A percentile compares a stretch with the other conserved stretches of the same genome.
These are phyloP conservation scores for Melieria crassipennis DNA, from an alignment of 2,888 invertebrate genomes.

Conservation along the genomic window DNA sequence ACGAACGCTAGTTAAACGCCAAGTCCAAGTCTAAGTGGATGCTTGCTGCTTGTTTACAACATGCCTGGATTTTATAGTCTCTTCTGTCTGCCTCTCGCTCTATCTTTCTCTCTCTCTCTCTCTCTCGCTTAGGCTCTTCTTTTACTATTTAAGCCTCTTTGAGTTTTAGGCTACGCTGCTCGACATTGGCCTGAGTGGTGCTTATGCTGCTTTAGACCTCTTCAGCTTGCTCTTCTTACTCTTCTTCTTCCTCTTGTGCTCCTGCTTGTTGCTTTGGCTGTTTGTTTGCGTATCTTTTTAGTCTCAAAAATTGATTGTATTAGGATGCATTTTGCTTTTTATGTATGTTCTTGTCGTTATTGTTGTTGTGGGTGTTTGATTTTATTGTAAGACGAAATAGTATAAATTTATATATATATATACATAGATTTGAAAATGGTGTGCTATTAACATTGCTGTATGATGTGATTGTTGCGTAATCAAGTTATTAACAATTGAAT, in stretches of 20 bases:
- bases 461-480: background rate
- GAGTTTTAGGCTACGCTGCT: background rate
- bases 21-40: no score
- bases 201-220: background rate
- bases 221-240: no score
- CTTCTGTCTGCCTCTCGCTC: background rate
- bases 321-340: conserved; percentile 45
- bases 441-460: background rate
- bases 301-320: conserved; percentile 63
- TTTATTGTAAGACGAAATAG: no score
- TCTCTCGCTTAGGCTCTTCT: background rate
- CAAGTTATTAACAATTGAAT: background rate
- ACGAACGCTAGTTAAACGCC: no score
- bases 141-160: background rate
- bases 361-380: background rate
- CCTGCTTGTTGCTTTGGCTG: no score
- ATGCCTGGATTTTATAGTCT: no score
- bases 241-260: no score
- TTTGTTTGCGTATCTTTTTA: conserved; percentile 17
- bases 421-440: conserved; percentile 9
- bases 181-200: background rate
- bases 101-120: conserved; percentile 1
- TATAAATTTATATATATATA: no score
- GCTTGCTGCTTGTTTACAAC: no score
- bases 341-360: conserved; percentile 15